These are phyloP conservation scores for Percina caprodes DNA, from an alignment of 2,113 vertebrate species.

Conservation along the genomic window DNA sequence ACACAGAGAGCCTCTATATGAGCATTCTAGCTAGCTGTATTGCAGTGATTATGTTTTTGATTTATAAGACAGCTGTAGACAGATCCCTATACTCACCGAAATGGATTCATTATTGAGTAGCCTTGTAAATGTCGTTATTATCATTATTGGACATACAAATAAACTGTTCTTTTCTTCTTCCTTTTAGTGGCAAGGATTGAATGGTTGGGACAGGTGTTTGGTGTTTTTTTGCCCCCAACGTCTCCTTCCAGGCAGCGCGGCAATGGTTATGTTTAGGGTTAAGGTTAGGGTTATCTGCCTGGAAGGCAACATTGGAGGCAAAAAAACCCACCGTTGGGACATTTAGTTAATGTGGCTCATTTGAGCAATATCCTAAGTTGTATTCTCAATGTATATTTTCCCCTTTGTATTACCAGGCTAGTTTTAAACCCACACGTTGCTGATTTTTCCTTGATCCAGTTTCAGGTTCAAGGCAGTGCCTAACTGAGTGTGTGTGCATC, in stretches of 20 bases:
- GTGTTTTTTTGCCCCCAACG: too few relatives aligned
- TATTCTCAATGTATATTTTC: neutral
- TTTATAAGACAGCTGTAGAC: neutral
- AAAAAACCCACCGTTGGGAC: too few relatives aligned
- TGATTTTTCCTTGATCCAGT: neutral
- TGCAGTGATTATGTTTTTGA: neutral
- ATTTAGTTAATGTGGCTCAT: neutral
- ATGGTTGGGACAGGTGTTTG: neutral
- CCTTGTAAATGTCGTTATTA: conserved; percentile 5
- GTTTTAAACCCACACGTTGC: neutral
- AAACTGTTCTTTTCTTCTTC: neutral
- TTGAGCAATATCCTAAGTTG: neutral
- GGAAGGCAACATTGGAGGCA: too few relatives aligned
- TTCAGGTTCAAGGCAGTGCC: neutral
- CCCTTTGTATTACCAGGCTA: neutral
- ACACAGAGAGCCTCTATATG: neutral
- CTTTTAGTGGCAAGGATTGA: neutral
- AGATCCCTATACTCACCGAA: neutral
- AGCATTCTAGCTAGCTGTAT: neutral
- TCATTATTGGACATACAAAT: too few relatives aligned
- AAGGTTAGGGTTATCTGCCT: too few relatives aligned
- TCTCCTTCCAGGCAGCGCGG: too few relatives aligned
- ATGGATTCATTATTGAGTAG: conserved; percentile 3
- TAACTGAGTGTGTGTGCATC: conserved; percentile 4
- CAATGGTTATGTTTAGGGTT: too few relatives aligned